A percentile compares a stretch with the other conserved stretches of the same genome.
phyloP scores from a whole-genome alignment of 2,888 invertebrate species.

The Nipponacmea schrenckii region DNA sequence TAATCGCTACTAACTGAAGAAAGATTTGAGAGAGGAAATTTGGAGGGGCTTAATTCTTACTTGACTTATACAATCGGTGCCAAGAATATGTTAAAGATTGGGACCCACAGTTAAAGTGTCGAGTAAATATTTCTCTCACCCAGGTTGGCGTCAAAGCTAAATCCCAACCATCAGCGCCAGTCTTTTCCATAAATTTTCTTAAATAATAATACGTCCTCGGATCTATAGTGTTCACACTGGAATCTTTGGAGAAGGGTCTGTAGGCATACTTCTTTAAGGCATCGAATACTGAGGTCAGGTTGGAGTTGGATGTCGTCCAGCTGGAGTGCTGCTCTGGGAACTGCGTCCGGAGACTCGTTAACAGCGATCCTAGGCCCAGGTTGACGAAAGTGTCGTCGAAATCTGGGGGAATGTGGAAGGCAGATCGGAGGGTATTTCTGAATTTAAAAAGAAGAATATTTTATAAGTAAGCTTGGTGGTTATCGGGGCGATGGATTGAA shows the following conservation, averaged over 20 bases:
- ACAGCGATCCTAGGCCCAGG: constrained; percentile 53
- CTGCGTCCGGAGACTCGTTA: constrained; percentile 40
- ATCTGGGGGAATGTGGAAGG: constrained; percentile 59
- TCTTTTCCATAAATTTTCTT: constrained; percentile 49
- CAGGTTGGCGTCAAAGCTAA: constrained; percentile 57
- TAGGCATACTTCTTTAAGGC: constrained; percentile 57
- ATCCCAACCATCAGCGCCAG: constrained; percentile 34
- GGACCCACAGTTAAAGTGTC: too few species aligned
- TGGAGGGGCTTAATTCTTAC: too few species aligned
- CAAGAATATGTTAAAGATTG: too few species aligned
- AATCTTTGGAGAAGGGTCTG: constrained; percentile 43
- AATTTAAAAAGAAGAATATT: constrained; percentile 13
- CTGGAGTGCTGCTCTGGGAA: constrained; percentile 43
- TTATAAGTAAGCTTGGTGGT: not conserved
- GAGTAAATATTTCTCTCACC: constrained; percentile 42
- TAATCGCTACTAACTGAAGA: too few species aligned
- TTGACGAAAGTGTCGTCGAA: constrained; percentile 63
- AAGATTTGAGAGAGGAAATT: too few species aligned
- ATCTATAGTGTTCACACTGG: constrained; percentile 50
- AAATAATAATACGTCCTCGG: constrained; percentile 56
- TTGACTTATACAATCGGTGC: too few species aligned
- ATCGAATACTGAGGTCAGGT: constrained; percentile 52
- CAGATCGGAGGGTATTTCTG: constrained; percentile 36
- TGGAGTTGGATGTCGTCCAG: constrained; percentile 52
- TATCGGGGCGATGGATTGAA: not conserved